These are phyloP conservation scores for Cepphus grylle DNA, from an alignment of 2,113 vertebrate genomes.

Conservation along the genomic window DNA sequence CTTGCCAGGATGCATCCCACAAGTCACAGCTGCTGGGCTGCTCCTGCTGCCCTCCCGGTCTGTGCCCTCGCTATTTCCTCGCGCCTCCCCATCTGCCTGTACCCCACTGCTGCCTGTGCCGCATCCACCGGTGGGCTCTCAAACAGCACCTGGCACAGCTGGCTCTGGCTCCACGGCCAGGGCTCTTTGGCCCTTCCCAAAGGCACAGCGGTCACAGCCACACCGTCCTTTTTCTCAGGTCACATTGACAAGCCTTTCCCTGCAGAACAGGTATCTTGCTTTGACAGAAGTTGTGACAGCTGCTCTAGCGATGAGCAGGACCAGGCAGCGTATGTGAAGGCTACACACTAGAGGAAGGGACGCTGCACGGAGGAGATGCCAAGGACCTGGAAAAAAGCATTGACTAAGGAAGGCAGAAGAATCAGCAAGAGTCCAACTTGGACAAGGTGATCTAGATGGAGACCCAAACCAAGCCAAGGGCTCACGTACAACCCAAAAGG, in stretches of 20 bases:
- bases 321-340: neutral
- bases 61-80: neutral
- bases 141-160: neutral
- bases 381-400: neutral
- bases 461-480: neutral
- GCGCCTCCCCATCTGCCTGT: neutral
- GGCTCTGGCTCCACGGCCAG: neutral
- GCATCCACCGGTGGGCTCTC: neutral
- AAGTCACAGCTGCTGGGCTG: neutral
- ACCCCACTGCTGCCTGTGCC: neutral
- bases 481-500: neutral
- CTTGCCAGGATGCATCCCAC: neutral
- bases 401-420: neutral
- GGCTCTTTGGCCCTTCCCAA: neutral
- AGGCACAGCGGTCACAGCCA: neutral
- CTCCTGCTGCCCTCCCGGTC: neutral
- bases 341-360: neutral
- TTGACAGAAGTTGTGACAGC: neutral
- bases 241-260: neutral
- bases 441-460: neutral
- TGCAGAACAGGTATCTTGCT: neutral
- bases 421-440: neutral
- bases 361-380: neutral
- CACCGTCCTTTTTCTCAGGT: neutral
- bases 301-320: neutral